A percentile compares a stretch with the other conserved stretches of the same genome.
These are phyloP conservation scores for Macrochelys suwanniensis DNA, from an alignment of 2,797 vertebrate genomes.

Conservation along the genomic window DNA sequence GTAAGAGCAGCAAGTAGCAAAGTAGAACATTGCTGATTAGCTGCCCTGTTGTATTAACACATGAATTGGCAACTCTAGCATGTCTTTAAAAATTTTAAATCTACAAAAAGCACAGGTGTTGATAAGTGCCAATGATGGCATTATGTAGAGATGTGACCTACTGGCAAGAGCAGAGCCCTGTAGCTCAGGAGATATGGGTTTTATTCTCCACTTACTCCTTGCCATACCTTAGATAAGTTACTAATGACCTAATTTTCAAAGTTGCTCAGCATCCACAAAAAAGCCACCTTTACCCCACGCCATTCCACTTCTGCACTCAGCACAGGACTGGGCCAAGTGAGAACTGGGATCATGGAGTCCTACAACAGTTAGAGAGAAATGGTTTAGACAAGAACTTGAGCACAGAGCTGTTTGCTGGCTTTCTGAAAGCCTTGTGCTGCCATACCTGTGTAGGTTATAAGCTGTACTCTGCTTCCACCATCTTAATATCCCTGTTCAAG, in stretches of 20 bases:
- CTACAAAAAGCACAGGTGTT: not conserved
- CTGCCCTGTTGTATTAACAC: not conserved
- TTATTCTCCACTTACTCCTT: not conserved
- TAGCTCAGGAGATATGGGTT: not conserved
- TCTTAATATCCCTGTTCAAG: too few species aligned
- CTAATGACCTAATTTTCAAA: not conserved
- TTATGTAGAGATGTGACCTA: too few species aligned
- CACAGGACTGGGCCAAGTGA: too few species aligned
- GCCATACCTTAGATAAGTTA: not conserved
- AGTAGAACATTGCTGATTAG: not conserved
- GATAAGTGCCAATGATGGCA: not conserved
- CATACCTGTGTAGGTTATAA: too few species aligned
- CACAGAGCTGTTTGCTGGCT: too few species aligned
- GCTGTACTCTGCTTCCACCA: too few species aligned
- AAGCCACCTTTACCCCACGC: too few species aligned
- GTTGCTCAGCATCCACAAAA: not conserved
- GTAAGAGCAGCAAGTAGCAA: not conserved
- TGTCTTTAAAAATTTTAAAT: conserved; percentile 18
- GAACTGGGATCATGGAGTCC: too few species aligned
- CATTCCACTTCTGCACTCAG: too few species aligned
- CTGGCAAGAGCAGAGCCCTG: not conserved
- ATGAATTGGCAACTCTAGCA: not conserved
- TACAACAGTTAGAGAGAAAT: too few species aligned
- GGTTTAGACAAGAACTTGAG: too few species aligned
- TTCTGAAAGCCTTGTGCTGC: too few species aligned